Evolutionary conservation across 2,113 vertebrate genomes (phyloP), one percentile per base, ranked within the genome.

Genomic region (Egretta garzetta): DNA sequence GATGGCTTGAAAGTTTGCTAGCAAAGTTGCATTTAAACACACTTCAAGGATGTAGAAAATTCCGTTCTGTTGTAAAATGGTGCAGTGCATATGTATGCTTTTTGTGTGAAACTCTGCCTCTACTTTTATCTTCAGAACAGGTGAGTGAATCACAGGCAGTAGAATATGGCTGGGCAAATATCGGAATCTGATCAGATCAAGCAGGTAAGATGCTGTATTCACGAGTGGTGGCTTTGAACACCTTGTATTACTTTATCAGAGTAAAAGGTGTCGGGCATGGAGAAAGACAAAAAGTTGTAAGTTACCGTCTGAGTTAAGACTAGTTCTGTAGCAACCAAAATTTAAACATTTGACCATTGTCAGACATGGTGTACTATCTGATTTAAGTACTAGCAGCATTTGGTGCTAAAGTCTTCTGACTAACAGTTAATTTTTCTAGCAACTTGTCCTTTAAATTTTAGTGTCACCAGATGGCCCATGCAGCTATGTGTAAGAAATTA

Each of bases 161-260:
- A 88, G 96, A 97, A 93, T 37, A 99, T 99, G 99, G 99, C 99
- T 74, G 98, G 98, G 74, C 99, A 99, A 95, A 98, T 99, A 93
- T 96, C 99, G 7, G 99, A 99, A 97, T 97, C 99, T 32, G 99
- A 99, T 93, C 99, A 99, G 96, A 99, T 99, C 96, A 99, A 99
- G 98, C 99, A 99, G 99, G 99, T 99, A 97, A 98, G 97, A 45
- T 60, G 32, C 64, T 73, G 55, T n/a, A 10, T 49, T 64, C 20
- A 7, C 19, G 39, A 73, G 60, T 16, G 71, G 24, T 60, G 80
- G n/a, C 58, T 95, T 60, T 81, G 60, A 59, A 88, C 30, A 52
- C 24, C 37, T 41, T 85, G 0, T 39, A 6, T 74, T 89, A 50
- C 32, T 73, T 60, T 67, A n/a, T 55, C 66, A 41, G 27, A 52